Evolutionary conservation across 2,888 invertebrate species (phyloP).

Genomic region (Diaphora mendica): DNA sequence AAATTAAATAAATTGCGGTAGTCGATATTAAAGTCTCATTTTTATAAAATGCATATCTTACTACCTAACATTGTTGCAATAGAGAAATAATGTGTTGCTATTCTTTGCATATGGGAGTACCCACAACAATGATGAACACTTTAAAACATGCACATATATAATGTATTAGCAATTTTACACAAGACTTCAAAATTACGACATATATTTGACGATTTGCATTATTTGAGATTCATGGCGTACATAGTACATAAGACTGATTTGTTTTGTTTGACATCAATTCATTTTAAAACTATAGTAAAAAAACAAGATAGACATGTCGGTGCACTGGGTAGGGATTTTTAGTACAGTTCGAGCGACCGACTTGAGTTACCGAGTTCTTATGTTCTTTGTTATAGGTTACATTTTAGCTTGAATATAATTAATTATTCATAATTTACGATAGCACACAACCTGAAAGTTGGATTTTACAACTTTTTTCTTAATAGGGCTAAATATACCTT

Average conservation of each 20-base stretch:
- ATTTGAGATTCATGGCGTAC: conserved; percentile 50
- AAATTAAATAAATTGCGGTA: conserved; percentile 62
- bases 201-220: conserved; percentile 46
- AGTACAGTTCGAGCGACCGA: conserved; percentile 2
- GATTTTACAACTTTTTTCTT: conserved; percentile 68
- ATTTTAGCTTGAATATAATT: conserved; percentile 15
- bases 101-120: conserved; percentile 34
- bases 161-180: conserved; percentile 30
- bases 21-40: conserved; percentile 65
- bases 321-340: conserved; percentile 14
- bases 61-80: conserved; percentile 47
- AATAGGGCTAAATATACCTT: conserved; percentile 72
- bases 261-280: conserved; percentile 48
- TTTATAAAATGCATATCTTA: conserved; percentile 58
- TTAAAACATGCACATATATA: conserved; percentile 31
- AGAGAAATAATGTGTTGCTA: conserved; percentile 43
- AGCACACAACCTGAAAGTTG: conserved; percentile 82
- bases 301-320: conserved; percentile 30
- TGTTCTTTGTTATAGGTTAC: conserved; percentile 11
- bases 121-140: conserved; percentile 22
- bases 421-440: conserved; percentile 49
- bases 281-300: conserved; percentile 33
- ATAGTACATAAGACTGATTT: conserved; percentile 45
- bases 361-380: not conserved
- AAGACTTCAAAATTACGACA: conserved; percentile 36